phyloP scores from a whole-genome alignment of 1,140 invertebrate species.

The Callitettix versicolor region DNA sequence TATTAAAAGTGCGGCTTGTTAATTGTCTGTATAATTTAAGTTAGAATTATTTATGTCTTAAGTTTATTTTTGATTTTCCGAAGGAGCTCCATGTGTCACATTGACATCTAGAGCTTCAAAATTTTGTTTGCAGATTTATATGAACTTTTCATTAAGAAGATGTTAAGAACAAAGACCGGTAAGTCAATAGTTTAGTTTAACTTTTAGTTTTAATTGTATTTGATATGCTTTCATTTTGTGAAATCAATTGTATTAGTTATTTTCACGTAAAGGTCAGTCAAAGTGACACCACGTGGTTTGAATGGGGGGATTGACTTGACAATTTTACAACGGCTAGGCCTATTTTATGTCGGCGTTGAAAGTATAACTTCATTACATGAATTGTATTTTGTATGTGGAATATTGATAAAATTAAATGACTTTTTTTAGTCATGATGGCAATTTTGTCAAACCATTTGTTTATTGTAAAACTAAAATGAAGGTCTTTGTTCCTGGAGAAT shows the following conservation, averaged over 20 bases:
- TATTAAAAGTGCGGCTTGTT: background rate
- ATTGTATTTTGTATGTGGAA: too few relatives aligned
- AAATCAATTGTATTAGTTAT: background rate
- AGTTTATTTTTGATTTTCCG: background rate
- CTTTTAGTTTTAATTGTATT: background rate
- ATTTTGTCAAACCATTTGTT: too few relatives aligned
- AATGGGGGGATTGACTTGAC: background rate
- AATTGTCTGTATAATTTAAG: background rate
- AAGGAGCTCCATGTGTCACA: slow-evolving; percentile 15
- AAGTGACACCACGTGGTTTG: slow-evolving; percentile 12
- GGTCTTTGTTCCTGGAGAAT: too few relatives aligned
- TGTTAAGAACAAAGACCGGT: slow-evolving; percentile 8
- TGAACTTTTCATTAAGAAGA: background rate
- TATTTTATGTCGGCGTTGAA: too few relatives aligned
- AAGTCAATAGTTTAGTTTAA: background rate
- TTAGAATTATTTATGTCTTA: background rate
- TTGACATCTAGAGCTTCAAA: slow-evolving; percentile 9
- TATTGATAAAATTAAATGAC: too few relatives aligned
- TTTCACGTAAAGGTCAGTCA: background rate
- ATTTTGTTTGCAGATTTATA: too few relatives aligned
- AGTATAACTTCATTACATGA: too few relatives aligned
- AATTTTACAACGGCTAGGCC: background rate
- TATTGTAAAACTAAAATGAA: too few relatives aligned
- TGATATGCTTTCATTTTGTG: background rate
- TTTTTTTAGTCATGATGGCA: too few relatives aligned